Evolutionary conservation across 2,797 vertebrate species (phyloP).

Genomic region (Apogon hyalosoma): DNA sequence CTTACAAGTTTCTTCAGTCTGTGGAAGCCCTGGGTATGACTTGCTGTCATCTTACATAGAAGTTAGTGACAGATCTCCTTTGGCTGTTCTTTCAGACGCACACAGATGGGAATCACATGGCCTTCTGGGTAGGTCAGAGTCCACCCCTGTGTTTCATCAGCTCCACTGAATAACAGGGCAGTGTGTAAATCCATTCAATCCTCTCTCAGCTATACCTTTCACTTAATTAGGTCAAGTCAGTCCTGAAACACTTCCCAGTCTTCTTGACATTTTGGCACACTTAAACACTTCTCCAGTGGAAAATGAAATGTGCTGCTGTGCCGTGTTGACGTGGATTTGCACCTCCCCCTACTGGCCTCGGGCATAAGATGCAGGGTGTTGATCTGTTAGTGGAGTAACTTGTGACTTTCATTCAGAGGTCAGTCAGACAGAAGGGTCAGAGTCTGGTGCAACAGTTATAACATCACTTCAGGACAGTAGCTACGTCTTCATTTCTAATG

Average conservation of each 20-base stretch:
- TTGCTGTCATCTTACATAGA: slow-evolving; percentile 51
- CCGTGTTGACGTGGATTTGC: slow-evolving; percentile 8
- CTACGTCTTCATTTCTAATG: not conserved
- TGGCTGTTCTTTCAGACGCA: slow-evolving; percentile 15
- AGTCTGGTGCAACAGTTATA: slow-evolving; percentile 15
- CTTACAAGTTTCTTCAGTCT: slow-evolving; percentile 59
- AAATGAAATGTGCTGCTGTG: slow-evolving; percentile 1
- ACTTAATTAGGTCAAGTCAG: slow-evolving; percentile 26
- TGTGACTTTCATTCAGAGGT: slow-evolving; percentile 7
- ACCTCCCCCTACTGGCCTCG: not conserved
- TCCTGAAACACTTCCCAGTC: not conserved
- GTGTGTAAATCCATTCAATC: slow-evolving; percentile 3
- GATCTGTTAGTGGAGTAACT: not conserved
- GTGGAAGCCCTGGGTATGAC: slow-evolving; percentile 11
- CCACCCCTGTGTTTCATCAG: slow-evolving; percentile 48
- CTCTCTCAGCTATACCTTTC: not conserved
- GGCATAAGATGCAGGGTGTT: not conserved
- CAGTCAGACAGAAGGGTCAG: not conserved
- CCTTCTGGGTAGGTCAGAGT: slow-evolving; percentile 72
- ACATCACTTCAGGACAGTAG: not conserved
- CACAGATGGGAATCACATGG: slow-evolving; percentile 41
- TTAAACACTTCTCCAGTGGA: not conserved
- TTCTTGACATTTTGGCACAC: slow-evolving; percentile 18
- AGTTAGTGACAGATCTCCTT: slow-evolving; percentile 20
- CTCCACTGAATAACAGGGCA: slow-evolving; percentile 39